Percentiles rank a stretch among this genome's conserved stretches.
Evolutionary conservation across 30 jellyfish, hydroid and myxozoan species (phyloP).

Genomic region (Hydractinia echinata): DNA sequence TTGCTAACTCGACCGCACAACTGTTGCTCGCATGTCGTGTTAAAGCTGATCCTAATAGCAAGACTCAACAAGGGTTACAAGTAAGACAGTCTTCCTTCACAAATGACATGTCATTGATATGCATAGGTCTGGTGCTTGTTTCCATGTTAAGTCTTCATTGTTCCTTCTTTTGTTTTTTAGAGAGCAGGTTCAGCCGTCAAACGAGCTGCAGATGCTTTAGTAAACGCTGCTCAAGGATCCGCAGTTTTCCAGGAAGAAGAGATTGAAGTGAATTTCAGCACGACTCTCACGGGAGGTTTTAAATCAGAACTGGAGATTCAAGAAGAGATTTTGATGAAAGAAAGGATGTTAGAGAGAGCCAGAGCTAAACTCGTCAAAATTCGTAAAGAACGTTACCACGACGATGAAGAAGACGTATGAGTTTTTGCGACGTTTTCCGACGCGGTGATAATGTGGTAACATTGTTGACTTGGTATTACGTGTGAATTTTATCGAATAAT

Average conservation of each 20-base stretch:
- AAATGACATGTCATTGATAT: background rate
- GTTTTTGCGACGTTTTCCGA: too few species aligned
- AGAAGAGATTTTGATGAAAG: constrained; percentile 84
- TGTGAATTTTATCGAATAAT: too few species aligned
- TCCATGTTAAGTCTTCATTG: background rate
- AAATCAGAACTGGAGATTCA: constrained; percentile 95
- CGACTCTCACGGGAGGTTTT: constrained; percentile 80
- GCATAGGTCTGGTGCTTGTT: background rate
- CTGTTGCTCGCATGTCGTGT: constrained; percentile 93
- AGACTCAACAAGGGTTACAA: constrained; percentile 85
- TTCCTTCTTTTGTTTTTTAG: constrained; percentile 32
- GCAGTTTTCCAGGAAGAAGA: constrained; percentile 90
- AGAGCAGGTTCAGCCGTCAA: constrained; percentile 97
- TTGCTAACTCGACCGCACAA: constrained; percentile 98
- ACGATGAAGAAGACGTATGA: constrained; percentile 61
- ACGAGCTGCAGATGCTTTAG: constrained; percentile 94
- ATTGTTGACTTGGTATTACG: background rate
- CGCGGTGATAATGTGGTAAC: background rate
- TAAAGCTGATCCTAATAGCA: constrained; percentile 97
- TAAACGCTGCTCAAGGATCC: constrained; percentile 96
- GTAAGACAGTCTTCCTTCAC: constrained; percentile 21
- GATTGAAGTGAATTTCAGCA: constrained; percentile 78
- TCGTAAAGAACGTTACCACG: constrained; percentile 80
- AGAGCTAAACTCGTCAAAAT: constrained; percentile 69
- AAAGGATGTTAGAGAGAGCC: constrained; percentile 90